phyloP scores from a whole-genome alignment of 2,113 vertebrate species.

The Prionailurus viverrinus region DNA sequence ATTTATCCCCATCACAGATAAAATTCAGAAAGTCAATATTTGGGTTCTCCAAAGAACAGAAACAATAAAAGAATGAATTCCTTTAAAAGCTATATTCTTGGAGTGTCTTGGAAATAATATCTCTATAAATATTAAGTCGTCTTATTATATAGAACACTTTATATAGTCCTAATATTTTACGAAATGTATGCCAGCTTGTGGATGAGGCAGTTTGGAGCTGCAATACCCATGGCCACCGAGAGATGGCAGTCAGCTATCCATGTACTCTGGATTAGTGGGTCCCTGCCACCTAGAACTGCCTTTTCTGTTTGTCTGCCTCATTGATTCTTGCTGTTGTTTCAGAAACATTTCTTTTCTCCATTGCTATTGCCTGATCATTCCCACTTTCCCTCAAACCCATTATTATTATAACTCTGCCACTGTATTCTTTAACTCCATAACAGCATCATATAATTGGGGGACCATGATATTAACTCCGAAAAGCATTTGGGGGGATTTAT shows the following conservation, averaged over 20 bases:
- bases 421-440: conserved; percentile 51
- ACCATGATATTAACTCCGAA: conserved; percentile 76
- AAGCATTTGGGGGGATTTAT: conserved; percentile 70
- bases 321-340: conserved; percentile 77
- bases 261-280: neutral
- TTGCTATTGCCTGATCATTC: conserved; percentile 73
- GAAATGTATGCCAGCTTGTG: neutral
- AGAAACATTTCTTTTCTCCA: conserved; percentile 71
- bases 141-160: neutral
- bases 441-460: neutral
- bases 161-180: neutral
- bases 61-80: neutral
- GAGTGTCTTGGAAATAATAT: neutral
- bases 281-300: conserved; percentile 24
- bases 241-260: conserved; percentile 67
- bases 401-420: conserved; percentile 24
- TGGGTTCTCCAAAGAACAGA: neutral
- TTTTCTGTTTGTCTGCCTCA: conserved; percentile 68
- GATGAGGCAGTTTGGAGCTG: neutral
- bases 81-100: conserved; percentile 25
- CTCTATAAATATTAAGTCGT: neutral
- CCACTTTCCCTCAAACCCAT: conserved; percentile 62
- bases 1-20: neutral
- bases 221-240: conserved; percentile 73
- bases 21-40: conserved; percentile 15